phyloP scores from a whole-genome alignment of 2,113 vertebrate genomes.

The Sturnira hondurensis region DNA sequence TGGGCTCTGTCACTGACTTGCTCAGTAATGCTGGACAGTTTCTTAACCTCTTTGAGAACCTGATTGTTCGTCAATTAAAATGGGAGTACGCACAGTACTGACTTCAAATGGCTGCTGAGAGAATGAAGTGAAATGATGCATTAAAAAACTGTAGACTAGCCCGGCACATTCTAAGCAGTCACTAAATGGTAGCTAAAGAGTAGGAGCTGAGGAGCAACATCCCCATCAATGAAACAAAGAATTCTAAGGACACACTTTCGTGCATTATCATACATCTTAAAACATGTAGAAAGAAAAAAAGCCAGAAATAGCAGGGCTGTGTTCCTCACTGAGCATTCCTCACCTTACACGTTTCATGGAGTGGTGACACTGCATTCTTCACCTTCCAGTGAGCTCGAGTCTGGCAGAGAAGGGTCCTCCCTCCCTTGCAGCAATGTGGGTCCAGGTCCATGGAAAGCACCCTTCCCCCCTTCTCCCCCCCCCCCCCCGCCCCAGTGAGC shows the following conservation, averaged over 20 bases:
- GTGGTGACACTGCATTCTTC: neutral
- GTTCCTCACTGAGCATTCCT: neutral
- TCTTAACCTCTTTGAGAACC: neutral
- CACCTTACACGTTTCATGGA: too few relatives aligned
- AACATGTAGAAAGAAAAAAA: neutral
- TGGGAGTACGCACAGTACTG: neutral
- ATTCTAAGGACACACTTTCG: neutral
- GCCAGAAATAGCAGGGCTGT: neutral
- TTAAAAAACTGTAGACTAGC: neutral
- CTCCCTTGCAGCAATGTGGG: neutral
- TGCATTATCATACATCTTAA: accelerated
- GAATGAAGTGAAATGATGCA: neutral
- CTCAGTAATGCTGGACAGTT: neutral
- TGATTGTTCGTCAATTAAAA: neutral
- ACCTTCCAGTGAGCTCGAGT: neutral
- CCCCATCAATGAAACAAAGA: neutral
- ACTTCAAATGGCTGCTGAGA: neutral
- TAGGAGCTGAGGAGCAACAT: neutral
- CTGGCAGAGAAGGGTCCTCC: neutral
- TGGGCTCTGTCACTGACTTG: neutral
- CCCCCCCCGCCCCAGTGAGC: too few relatives aligned
- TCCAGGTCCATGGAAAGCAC: neutral
- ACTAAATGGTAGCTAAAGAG: neutral
- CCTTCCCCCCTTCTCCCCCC: too few relatives aligned
- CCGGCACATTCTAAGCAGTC: neutral